These are phyloP conservation scores for Lutra lutra DNA, from an alignment of 2,797 vertebrate genomes.

Conservation along the genomic window DNA sequence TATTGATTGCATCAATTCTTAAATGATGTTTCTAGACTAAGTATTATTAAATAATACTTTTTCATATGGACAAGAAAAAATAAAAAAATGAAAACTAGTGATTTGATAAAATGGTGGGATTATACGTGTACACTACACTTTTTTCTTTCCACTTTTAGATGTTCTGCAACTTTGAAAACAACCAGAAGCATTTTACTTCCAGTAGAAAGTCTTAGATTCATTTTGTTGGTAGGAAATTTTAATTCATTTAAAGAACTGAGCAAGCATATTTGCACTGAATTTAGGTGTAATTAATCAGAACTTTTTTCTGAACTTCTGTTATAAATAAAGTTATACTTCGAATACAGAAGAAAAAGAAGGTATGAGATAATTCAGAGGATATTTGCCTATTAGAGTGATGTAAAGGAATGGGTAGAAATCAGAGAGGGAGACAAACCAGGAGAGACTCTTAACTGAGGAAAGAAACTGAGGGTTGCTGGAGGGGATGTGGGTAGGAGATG, in stretches of 20 bases:
- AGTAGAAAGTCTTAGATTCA: constrained; percentile 4
- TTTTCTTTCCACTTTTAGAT: constrained; percentile 22
- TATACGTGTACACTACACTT: neutral
- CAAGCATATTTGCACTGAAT: neutral
- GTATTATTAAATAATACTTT: neutral
- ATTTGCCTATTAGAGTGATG: neutral
- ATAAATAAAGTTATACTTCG: constrained; percentile 27
- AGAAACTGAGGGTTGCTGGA: neutral
- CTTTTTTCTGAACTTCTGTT: neutral
- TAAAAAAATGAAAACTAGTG: neutral
- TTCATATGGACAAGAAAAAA: neutral
- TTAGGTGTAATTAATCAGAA: constrained; percentile 16
- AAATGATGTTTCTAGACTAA: neutral
- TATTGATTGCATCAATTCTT: neutral
- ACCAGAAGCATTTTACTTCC: neutral
- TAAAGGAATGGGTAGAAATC: neutral
- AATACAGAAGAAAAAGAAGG: constrained; percentile 30
- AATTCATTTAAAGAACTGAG: constrained; percentile 27
- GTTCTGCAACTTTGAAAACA: neutral
- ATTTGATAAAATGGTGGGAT: neutral
- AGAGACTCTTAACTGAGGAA: neutral
- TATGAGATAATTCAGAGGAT: neutral
- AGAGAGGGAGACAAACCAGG: neutral
- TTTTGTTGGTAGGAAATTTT: neutral
- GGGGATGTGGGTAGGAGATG: neutral